A percentile compares a stretch with the other conserved stretches of the same genome.
Conservation (phyloP, 2,797 vertebrate species). For the Streptopelia turtur region DNA sequence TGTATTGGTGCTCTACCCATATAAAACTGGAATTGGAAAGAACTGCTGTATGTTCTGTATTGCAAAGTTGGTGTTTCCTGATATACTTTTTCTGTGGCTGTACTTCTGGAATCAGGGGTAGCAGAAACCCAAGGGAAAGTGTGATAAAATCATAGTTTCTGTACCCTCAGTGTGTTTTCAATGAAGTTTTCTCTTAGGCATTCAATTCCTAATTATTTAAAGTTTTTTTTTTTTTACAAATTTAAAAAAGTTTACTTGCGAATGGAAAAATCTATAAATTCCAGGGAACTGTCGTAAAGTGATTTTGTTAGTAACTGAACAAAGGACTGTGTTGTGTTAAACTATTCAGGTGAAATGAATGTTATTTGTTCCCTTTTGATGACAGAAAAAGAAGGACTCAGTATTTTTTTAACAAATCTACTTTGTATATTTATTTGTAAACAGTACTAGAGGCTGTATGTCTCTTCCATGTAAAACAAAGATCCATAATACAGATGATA, state of each 20-base stretch:
- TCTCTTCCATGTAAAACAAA: neutral
- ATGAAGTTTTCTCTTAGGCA: slow-evolving; percentile 40
- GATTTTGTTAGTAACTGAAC: slow-evolving; percentile 42
- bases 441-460: neutral
- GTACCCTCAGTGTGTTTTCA: slow-evolving; percentile 21
- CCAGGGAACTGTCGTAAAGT: slow-evolving; percentile 50
- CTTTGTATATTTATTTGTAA: slow-evolving; percentile 21
- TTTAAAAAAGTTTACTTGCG: slow-evolving; percentile 42
- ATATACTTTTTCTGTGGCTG: slow-evolving; percentile 29
- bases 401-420: neutral
- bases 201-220: slow-evolving; percentile 51
- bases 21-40: slow-evolving; percentile 32
- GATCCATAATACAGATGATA: neutral
- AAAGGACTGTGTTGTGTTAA: slow-evolving; percentile 32
- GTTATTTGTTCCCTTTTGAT: neutral
- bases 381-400: neutral
- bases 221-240: slow-evolving; percentile 10
- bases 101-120: slow-evolving; percentile 7
- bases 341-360: slow-evolving; percentile 20
- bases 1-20: neutral
- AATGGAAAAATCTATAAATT: slow-evolving; percentile 71
- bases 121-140: neutral
- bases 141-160: slow-evolving; percentile 33
- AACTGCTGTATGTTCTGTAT: neutral
- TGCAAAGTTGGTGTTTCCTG: slow-evolving; percentile 14